Evolutionary conservation across 2,113 vertebrate species (phyloP).

Genomic region (Stictonetta naevosa): DNA sequence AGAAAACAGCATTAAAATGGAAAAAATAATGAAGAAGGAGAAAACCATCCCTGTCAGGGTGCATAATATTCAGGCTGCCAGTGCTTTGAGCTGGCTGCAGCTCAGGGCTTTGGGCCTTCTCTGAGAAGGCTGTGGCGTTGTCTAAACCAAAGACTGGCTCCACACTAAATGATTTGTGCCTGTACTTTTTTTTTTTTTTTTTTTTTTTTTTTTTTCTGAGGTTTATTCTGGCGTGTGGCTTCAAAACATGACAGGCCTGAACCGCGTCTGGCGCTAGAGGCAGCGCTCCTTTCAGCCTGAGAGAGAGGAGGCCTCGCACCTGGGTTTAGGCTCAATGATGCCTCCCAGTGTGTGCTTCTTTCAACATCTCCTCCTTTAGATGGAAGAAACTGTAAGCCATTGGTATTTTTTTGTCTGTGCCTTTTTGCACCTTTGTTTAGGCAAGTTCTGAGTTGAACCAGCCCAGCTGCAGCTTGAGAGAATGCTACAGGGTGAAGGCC

Average conservation of each 20-base stretch:
- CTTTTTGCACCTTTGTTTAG: not conserved
- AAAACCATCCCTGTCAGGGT: not conserved
- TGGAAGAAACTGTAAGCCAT: not conserved
- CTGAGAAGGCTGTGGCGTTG: not conserved
- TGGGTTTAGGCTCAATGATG: not conserved
- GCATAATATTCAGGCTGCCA: not conserved
- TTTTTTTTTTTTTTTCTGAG: not conserved
- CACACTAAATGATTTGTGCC: not conserved
- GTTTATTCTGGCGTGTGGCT: not conserved
- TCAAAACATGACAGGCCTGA: not conserved
- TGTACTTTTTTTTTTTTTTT: not conserved
- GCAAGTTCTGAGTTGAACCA: not conserved
- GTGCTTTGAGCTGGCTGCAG: not conserved
- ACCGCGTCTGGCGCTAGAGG: not conserved
- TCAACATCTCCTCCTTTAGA: not conserved
- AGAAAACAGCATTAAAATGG: not conserved
- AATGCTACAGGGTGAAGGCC: not conserved
- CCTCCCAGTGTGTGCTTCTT: not conserved
- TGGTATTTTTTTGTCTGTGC: not conserved
- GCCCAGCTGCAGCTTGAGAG: not conserved
- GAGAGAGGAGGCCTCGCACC: accelerated
- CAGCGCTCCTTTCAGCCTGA: not conserved
- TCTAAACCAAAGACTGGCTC: not conserved
- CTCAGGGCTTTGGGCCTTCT: too few species aligned
- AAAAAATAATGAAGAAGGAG: not conserved